Percentiles rank a stretch among this genome's conserved stretches.
Conservation (phyloP, 2,888 invertebrate genomes). For the Tinea trinotella region DNA sequence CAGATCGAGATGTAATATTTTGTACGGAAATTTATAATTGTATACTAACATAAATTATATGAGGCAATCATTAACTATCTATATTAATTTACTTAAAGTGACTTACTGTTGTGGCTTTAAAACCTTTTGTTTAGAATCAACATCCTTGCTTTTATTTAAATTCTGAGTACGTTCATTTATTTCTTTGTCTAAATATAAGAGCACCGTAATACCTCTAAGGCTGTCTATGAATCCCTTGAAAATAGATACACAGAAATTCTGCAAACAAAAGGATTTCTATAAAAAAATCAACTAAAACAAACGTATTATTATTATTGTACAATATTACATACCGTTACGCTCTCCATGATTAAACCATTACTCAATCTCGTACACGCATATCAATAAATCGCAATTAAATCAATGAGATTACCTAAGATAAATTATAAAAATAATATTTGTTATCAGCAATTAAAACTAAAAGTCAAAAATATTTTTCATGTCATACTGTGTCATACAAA, state of each 20-base stretch:
- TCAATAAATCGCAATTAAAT: neutral
- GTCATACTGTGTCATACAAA: too few species aligned
- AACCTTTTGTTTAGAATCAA: constrained; percentile 39
- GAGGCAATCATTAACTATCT: too few species aligned
- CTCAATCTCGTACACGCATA: neutral
- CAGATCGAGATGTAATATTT: too few species aligned
- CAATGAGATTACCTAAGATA: neutral
- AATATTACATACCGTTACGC: constrained; percentile 26
- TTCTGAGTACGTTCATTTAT: constrained; percentile 76
- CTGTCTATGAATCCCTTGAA: constrained; percentile 84
- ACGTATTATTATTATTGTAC: constrained; percentile 4
- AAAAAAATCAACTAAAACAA: constrained; percentile 23
- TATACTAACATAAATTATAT: too few species aligned
- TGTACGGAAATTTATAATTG: too few species aligned
- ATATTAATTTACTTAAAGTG: too few species aligned
- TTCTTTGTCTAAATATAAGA: constrained; percentile 85
- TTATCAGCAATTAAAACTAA: constrained; percentile 3
- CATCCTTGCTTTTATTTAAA: constrained; percentile 67
- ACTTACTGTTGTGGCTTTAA: constrained; percentile 6
- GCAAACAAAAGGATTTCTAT: constrained; percentile 22
- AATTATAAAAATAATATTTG: neutral
- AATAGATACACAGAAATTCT: constrained; percentile 77
- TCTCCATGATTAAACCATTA: constrained; percentile 25
- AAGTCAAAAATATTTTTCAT: neutral
- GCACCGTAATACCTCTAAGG: constrained; percentile 80